A percentile compares a stretch with the other conserved stretches of the same genome.
phyloP scores from a whole-genome alignment of 2,113 vertebrate genomes.

The Petaurus breviceps region DNA sequence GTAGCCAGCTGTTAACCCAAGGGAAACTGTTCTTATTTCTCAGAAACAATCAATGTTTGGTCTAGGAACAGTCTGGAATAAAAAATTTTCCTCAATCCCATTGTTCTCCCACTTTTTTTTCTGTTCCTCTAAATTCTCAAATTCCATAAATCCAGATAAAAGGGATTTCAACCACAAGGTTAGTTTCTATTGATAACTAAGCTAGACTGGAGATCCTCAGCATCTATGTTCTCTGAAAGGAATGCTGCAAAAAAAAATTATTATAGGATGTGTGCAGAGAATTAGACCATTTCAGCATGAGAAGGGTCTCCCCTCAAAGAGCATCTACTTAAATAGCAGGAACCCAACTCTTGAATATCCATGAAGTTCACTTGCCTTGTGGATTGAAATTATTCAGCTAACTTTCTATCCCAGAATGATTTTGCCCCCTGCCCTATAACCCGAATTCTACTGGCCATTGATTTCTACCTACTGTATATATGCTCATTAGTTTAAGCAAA shows the following conservation, averaged over 20 bases:
- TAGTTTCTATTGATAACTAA: neutral
- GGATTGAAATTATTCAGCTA: neutral
- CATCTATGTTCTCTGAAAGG: neutral
- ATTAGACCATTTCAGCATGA: no score
- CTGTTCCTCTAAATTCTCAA: neutral
- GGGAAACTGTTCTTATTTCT: conserved; percentile 13
- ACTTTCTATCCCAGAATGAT: neutral
- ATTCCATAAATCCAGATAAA: neutral
- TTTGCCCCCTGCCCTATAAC: neutral
- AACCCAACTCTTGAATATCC: neutral
- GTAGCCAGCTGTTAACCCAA: conserved; percentile 40
- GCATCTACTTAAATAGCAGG: neutral
- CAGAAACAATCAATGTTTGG: neutral
- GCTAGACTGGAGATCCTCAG: neutral
- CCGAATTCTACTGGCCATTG: neutral
- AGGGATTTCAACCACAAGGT: neutral
- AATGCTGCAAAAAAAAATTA: neutral
- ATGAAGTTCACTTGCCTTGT: neutral
- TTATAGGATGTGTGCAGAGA: no score
- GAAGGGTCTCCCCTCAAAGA: neutral
- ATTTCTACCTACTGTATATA: neutral
- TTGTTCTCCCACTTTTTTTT: neutral
- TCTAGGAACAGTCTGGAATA: neutral
- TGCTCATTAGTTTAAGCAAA: conserved; percentile 10
- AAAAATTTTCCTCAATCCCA: neutral